Evolutionary conservation across 2,888 invertebrate genomes (phyloP), one percentile per base, ranked within the genome.

Genomic region (Micoletzkya japonica): DNA sequence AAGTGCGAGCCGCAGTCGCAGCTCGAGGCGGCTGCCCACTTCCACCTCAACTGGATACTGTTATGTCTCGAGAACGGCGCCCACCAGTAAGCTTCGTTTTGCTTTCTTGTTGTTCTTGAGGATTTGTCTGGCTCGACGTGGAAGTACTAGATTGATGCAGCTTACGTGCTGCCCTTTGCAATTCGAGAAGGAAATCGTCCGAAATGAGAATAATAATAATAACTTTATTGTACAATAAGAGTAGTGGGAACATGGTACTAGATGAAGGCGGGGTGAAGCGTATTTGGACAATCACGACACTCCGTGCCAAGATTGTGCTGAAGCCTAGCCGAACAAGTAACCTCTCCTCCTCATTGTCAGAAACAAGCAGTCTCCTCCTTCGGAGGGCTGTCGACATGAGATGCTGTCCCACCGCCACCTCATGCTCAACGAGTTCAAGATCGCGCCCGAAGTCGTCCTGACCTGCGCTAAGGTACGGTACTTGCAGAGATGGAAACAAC

Each of bases 391-490:
- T 85, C 90, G 91, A 67, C 89, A 90, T 28, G 95, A 97, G 88
- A 92, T 98, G 90, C 89, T 91, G 75, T 93, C 93, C 82, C 94
- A 97, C 86, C 90, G 97, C 28, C 91, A 91, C 34, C 74, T 84
- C 72, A 88, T 98, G 24, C 91, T 97, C 91, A 92, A 93, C 83
- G 95, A 97, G 87, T 96, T 92, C 86, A 90, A 92, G 80, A 88
- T 98, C 26, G 94, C 93, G 14, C 97, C 97, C 4, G 95, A 96
- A 87, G 90, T 97, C 73, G 92, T 96, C 74, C 90, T 91, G 78
- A 90, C 91, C 67, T 97, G 97, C 88, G 90, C 92, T 28, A 90
- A 77, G 73, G 80, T 76, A 59, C 10, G 56, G n/a, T 28, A 14
- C 10, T 10, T 44, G 44, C 20, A 14, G 44, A 44, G 44, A 44